phyloP scores from a whole-genome alignment of 35 echinoderm and acorn worm species.

The Anneissia japonica region DNA sequence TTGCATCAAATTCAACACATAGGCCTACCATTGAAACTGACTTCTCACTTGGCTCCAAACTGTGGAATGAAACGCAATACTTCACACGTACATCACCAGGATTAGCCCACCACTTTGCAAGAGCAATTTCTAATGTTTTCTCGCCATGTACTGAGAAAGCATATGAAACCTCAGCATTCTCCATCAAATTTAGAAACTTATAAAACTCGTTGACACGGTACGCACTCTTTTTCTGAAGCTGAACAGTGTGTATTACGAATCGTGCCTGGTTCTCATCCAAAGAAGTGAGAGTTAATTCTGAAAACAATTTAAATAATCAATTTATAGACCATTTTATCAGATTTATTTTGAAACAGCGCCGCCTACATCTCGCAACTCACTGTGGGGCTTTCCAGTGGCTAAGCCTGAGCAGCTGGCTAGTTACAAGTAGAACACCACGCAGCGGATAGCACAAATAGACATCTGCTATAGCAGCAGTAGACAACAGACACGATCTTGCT shows the following conservation, averaged over 20 bases:
- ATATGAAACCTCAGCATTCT: slow-evolving; percentile 32
- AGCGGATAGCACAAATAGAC: no score
- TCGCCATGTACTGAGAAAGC: slow-evolving; percentile 67
- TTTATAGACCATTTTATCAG: no score
- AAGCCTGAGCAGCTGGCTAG: no score
- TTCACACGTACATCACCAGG: slow-evolving; percentile 60
- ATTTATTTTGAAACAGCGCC: no score
- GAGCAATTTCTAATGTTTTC: slow-evolving; percentile 57
- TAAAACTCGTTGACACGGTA: slow-evolving; percentile 91
- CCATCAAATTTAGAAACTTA: slow-evolving; percentile 77
- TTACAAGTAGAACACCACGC: no score
- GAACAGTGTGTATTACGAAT: slow-evolving; percentile 79
- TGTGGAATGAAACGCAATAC: slow-evolving; percentile 74
- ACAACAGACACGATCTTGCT: no score
- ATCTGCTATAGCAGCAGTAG: no score
- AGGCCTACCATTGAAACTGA: slow-evolving; percentile 64
- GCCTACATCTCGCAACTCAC: no score
- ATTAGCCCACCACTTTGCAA: slow-evolving; percentile 95
- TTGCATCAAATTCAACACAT: background rate
- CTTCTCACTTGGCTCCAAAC: slow-evolving; percentile 54
- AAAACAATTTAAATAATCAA: background rate
- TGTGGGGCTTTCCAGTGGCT: no score
- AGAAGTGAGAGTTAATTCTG: slow-evolving; percentile 71
- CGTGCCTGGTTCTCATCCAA: slow-evolving; percentile 53
- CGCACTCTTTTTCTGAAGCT: slow-evolving; percentile 75